These are phyloP conservation scores for Artemia sp. DNA, from an alignment of 2,888 invertebrate species.

Conservation along the genomic window DNA sequence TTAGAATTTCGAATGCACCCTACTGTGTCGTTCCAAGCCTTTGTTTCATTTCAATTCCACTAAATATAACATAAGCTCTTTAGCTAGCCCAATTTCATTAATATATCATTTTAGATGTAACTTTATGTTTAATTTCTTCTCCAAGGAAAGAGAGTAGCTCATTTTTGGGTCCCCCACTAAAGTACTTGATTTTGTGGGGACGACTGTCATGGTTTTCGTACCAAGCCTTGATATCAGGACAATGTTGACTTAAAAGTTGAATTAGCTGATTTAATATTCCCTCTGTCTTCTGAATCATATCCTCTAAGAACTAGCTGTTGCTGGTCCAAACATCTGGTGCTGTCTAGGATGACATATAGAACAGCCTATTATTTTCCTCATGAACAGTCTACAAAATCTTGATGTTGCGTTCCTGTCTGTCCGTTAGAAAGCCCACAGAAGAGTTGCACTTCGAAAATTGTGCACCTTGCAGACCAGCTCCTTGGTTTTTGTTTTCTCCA, in stretches of 20 bases:
- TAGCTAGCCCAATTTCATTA: not conserved
- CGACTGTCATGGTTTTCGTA: not conserved
- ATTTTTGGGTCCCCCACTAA: not conserved
- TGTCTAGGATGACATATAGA: too few species aligned
- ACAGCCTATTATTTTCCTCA: too few species aligned
- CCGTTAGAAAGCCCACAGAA: too few species aligned
- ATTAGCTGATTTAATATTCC: too few species aligned
- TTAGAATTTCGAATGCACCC: not conserved
- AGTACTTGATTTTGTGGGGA: not conserved
- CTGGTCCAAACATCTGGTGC: too few species aligned
- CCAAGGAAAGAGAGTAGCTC: not conserved
- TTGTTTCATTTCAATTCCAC: conserved; percentile 5
- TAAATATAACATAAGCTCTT: not conserved
- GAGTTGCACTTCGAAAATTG: too few species aligned
- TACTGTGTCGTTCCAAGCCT: not conserved
- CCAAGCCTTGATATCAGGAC: not conserved
- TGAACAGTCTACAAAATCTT: too few species aligned
- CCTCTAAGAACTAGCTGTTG: too few species aligned
- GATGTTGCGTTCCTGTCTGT: too few species aligned
- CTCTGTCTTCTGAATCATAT: too few species aligned
- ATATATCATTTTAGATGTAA: not conserved
- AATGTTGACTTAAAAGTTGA: not conserved
- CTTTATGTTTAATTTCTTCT: conserved; percentile 1
- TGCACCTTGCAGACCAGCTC: not conserved
- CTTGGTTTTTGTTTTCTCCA: not conserved